Evolutionary conservation across 1,140 invertebrate species (phyloP), one percentile per base, ranked within the genome.

Genomic region (Drosophila setifemur): DNA sequence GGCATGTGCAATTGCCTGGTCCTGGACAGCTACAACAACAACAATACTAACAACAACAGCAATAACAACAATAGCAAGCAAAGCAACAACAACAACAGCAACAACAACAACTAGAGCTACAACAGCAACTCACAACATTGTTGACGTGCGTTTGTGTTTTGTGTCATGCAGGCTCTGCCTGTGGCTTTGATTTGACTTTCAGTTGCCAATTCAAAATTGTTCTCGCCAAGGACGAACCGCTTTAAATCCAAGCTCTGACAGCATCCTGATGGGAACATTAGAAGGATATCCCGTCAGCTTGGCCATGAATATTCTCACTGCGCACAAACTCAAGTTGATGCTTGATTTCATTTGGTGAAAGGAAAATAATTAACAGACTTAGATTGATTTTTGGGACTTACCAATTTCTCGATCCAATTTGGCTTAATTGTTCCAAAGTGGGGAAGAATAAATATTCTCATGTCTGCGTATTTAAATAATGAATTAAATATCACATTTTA

Each of bases 171-270:
- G 26, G 26, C 47, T 50, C 54, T 50, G 47, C 33, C 47, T 72
- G 60, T 76, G 72, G 74, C 81, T 67, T 70, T 85, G 79, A 79
- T 67, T 78, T 74, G 74, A 79, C 79, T 85, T 83, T 71, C 47
- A 66, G 50, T 64, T 70, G 79, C 67, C 69, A 73, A 70, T 82
- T 73, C 40, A 40, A 42, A 49, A 57, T 16, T 18, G 14, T 69
- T 69, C 33, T 29, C 26, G 21, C 49, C 35, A 55, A 58, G 53
- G 29, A 49, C 42, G 25, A 40, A 16, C 35, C 23, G 37, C 23
- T 58, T 69, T 70, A 43, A 69, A 19, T 69, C 43, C 52, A 5
- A 16, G 44, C 21, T 23, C 39, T 12, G 61, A 33, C 23, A 68
- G 11, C 14, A 43, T 55, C 42, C 50, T 60, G 43, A 35, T 44